Base-by-base conservation (phyloP, 2,888 invertebrate genomes). In the Dasysyrphus tricinctus region DNA sequence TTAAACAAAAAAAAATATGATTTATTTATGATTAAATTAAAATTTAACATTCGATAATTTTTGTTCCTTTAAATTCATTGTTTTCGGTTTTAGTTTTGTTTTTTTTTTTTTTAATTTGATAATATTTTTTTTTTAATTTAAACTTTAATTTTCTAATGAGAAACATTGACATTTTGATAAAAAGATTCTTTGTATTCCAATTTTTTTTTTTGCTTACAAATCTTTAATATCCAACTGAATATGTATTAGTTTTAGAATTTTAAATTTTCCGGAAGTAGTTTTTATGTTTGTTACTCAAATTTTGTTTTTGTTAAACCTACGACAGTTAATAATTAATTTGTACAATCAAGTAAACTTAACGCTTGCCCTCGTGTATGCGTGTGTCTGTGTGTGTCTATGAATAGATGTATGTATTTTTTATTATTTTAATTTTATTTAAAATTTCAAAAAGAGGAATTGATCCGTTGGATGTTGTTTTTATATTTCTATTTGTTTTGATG, bases 261-360 rank as follows among this genome's bases (percentile, higher is more conserved):
- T 24, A 19, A 78, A 80, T 56, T 72, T 77, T 82, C 67, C 81
- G 82, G 86, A 82, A 86, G 82, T 69, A 12, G 69, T 69, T 47
- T 44, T 57, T 80, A 63, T 44, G 2, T 74, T 47, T 59, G 57
- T 57, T 57, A 34, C n/a, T n/a, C 24, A 1, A 42, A 8, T 24
- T 42, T 54, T 51, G 49, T 39, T 3, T 82, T 63, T 56, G 39
- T 81, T 75, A 59, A 86, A 75, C 63, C 81, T 82, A 86, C 82
- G 78, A 82, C 86, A 86, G 72, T 86, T 86, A 82, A 82, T 82
- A 82, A 86, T 82, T 82, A 86, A 78, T 85, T 85, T 85, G 85
- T 86, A 86, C 81, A 86, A 82, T 86, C 86, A 82, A 82, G 86
- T 78, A 75, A 86, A 82, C 74, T 78, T 86, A 82, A 82, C 74